Evolutionary conservation across 2,797 vertebrate genomes (phyloP).

Genomic region (Onychomys leucogaster): DNA sequence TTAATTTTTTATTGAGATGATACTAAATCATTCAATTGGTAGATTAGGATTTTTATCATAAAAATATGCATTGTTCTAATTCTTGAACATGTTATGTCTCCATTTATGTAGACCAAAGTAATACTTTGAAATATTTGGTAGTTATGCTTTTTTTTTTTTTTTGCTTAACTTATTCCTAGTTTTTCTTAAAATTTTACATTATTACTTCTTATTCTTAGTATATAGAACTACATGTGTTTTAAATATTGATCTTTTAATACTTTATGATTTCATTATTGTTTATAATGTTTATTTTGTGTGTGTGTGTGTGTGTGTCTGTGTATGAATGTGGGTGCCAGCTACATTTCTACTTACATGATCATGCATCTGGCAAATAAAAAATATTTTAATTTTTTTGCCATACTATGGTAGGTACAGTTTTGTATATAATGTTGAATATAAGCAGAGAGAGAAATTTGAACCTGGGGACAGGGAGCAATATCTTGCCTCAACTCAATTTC

Average conservation of each 20-base stretch:
- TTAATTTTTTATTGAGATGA: not conserved
- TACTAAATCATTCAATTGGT: not conserved
- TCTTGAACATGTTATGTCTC: not conserved
- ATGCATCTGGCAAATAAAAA: conserved; percentile 16
- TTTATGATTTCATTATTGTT: conserved; percentile 1
- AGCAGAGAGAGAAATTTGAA: not conserved
- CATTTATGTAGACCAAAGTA: not conserved
- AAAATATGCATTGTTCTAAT: not conserved
- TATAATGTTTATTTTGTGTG: not conserved
- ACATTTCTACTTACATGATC: not conserved
- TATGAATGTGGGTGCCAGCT: no score
- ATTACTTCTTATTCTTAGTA: not conserved
- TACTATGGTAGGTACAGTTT: not conserved
- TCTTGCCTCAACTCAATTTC: conserved; percentile 30
- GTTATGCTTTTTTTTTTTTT: not conserved
- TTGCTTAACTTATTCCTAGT: not conserved
- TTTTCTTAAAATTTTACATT: not conserved
- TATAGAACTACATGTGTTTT: not conserved
- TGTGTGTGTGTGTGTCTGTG: no score
- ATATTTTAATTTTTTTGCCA: not conserved
- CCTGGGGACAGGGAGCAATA: not conserved
- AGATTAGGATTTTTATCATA: not conserved
- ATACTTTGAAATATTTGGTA: not conserved
- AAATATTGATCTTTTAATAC: not conserved
- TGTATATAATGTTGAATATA: not conserved